These are phyloP conservation scores for Proctacanthus coquilletti DNA, from an alignment of 1,140 invertebrate species.

Conservation along the genomic window DNA sequence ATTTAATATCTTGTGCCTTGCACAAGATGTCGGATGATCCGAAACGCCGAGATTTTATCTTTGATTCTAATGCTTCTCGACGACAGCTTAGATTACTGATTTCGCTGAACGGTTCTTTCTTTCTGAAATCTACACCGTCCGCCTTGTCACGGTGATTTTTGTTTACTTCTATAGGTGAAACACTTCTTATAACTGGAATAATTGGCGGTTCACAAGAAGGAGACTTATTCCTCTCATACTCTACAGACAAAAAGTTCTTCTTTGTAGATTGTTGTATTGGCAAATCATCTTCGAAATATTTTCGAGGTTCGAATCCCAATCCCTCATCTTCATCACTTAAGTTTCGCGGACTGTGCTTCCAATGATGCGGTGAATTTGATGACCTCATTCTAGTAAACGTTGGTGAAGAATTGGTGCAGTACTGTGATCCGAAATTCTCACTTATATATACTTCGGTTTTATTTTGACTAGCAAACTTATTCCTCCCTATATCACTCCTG, in stretches of 20 bases:
- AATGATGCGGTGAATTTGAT: slow-evolving; percentile 22
- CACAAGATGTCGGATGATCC: slow-evolving; percentile 16
- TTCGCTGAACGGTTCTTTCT: slow-evolving; percentile 33
- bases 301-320: slow-evolving; percentile 44
- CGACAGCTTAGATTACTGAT: slow-evolving; percentile 42
- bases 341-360: slow-evolving; percentile 27
- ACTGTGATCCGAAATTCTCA: not conserved
- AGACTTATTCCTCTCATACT: slow-evolving; percentile 1
- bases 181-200: slow-evolving; percentile 22
- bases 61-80: slow-evolving; percentile 55
- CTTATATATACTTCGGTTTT: not conserved
- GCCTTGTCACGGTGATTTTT: slow-evolving; percentile 40
- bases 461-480: slow-evolving; percentile 3
- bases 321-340: slow-evolving; percentile 55
- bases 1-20: too few relatives aligned
- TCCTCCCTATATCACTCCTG: too few relatives aligned
- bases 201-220: slow-evolving; percentile 19
- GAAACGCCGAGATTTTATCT: slow-evolving; percentile 30
- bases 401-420: slow-evolving; percentile 10
- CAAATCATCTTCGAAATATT: slow-evolving; percentile 25
- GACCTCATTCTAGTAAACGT: too few relatives aligned
- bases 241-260: slow-evolving; percentile 6
- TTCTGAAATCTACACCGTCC: slow-evolving; percentile 46
- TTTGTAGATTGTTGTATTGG: too few relatives aligned
- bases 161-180: slow-evolving; percentile 19